Percentiles rank a stretch among this genome's conserved stretches.
Evolutionary conservation across 2,113 vertebrate genomes (phyloP).

Genomic region (Silurus asotus): DNA sequence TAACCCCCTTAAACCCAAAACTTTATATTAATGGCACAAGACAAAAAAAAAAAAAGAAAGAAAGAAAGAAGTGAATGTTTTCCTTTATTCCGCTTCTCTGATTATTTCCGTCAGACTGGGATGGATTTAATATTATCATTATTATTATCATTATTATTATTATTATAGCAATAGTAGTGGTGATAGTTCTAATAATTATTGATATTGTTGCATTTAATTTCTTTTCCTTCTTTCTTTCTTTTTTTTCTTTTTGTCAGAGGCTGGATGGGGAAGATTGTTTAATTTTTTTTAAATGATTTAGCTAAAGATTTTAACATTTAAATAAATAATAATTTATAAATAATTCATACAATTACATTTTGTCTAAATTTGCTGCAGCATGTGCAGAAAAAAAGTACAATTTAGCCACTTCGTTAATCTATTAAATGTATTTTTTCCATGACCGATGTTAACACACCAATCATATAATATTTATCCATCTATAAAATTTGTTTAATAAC

Average conservation of each 20-base stretch:
- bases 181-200: not conserved
- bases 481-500: too few species aligned
- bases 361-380: too few species aligned
- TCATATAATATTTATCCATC: too few species aligned
- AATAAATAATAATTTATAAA: too few species aligned
- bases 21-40: not conserved
- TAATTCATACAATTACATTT: too few species aligned
- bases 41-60: not conserved
- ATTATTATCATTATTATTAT: not conserved
- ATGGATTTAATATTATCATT: not conserved
- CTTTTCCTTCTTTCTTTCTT: not conserved
- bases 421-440: not conserved
- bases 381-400: not conserved
- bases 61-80: not conserved
- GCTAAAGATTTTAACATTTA: too few species aligned
- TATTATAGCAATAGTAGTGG: not conserved
- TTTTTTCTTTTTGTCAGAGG: not conserved
- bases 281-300: too few species aligned
- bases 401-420: not conserved
- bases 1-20: not conserved
- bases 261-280: not conserved
- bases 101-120: not conserved
- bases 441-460: too few species aligned
- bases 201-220: not conserved
- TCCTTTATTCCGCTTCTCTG: too few species aligned